Conservation (phyloP, 2,888 invertebrate species). For the Eutolmus rufibarbis region DNA sequence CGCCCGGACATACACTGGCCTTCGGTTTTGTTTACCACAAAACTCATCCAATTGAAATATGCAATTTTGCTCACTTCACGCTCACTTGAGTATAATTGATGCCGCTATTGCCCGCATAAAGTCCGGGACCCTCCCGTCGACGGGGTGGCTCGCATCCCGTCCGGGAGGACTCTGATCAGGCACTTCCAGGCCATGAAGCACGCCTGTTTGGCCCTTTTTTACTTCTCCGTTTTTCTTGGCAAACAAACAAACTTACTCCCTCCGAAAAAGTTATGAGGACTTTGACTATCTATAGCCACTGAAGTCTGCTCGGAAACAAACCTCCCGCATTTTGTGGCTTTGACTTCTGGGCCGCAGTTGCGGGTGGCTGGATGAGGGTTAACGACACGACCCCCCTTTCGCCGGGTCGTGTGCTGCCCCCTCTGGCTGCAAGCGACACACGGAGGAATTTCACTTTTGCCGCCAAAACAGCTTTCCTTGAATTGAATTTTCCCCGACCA, state of each 20-base stretch:
- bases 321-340: background rate
- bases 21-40: constrained; percentile 29
- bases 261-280: background rate
- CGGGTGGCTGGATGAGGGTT: background rate
- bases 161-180: background rate
- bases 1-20: background rate
- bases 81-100: constrained; percentile 44
- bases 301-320: background rate
- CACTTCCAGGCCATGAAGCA: constrained; percentile 7
- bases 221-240: background rate
- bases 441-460: constrained; percentile 38
- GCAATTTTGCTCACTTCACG: constrained; percentile 43
- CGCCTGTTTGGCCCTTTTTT: constrained; percentile 4
- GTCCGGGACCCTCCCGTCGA: background rate
- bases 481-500: constrained; percentile 37
- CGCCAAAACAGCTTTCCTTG: constrained; percentile 48
- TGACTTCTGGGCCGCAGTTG: constrained; percentile 8
- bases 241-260: background rate
- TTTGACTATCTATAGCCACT: background rate
- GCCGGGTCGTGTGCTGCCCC: background rate
- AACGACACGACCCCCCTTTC: background rate
- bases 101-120: background rate
- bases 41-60: constrained; percentile 25
- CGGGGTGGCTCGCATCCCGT: background rate
- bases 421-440: background rate